Percentiles rank a stretch among this genome's conserved stretches.
phyloP scores from a whole-genome alignment of 2,113 vertebrate species.

The Hyla sarda region DNA sequence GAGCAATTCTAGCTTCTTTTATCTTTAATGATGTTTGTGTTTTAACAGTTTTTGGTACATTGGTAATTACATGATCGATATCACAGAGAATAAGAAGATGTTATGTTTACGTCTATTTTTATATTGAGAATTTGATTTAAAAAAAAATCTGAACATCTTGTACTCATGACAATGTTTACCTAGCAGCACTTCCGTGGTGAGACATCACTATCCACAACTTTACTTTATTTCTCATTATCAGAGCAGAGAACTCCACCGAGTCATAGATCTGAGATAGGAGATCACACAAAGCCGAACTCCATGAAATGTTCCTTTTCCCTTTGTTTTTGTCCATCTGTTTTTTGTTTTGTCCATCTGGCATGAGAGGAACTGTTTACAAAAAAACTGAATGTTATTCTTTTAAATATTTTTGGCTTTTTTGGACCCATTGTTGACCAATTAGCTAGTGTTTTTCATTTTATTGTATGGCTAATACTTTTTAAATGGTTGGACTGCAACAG shows the following conservation, averaged over 20 bases:
- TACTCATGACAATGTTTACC: slow-evolving; percentile 57
- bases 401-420: too few species aligned
- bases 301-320: background rate
- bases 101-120: slow-evolving; percentile 57
- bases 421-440: too few species aligned
- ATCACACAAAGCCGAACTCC: background rate
- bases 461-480: too few species aligned
- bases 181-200: slow-evolving; percentile 23
- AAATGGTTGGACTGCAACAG: too few species aligned
- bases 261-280: slow-evolving; percentile 52
- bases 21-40: background rate
- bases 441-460: too few species aligned
- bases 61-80: slow-evolving; percentile 52
- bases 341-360: too few species aligned
- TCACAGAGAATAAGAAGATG: slow-evolving; percentile 52
- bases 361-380: too few species aligned
- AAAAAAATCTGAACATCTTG: slow-evolving; percentile 59
- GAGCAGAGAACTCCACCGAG: slow-evolving; percentile 44
- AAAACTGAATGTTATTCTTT: too few species aligned
- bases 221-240: slow-evolving; percentile 50
- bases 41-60: too few species aligned
- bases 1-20: too few species aligned
- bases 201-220: too few species aligned
- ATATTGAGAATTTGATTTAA: slow-evolving; percentile 61
- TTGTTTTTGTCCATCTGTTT: background rate